Percentiles rank a stretch among this genome's conserved stretches.
Evolutionary conservation across 1,140 invertebrate genomes (phyloP).

Genomic region (Aphelenchoides fujianensis): DNA sequence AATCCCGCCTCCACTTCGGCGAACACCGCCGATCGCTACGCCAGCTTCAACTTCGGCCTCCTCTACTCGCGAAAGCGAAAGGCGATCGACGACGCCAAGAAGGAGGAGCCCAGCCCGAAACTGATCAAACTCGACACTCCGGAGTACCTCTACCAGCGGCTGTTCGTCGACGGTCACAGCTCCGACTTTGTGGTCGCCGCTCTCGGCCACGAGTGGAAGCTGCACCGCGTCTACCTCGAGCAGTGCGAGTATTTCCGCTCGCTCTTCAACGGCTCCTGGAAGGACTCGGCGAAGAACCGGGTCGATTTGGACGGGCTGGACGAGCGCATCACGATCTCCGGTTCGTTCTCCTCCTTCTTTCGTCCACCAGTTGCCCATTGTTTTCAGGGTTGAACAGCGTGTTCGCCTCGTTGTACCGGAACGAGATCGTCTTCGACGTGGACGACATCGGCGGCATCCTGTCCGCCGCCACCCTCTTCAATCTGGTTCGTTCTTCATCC

Average conservation of each 20-base stretch:
- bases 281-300: constrained; percentile 25
- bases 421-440: constrained; percentile 33
- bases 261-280: constrained; percentile 32
- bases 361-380: not conserved
- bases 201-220: constrained; percentile 24
- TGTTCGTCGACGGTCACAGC: constrained; percentile 35
- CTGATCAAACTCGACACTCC: constrained; percentile 18
- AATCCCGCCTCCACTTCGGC: no score
- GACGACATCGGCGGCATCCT: constrained; percentile 31
- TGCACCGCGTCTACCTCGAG: constrained; percentile 35
- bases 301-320: constrained; percentile 21
- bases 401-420: constrained; percentile 34
- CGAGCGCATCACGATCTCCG: constrained; percentile 24
- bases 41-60: no score
- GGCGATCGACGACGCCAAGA: not conserved
- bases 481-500: no score
- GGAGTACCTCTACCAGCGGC: constrained; percentile 22
- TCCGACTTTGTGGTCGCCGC: constrained; percentile 31
- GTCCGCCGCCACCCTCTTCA: constrained; percentile 28
- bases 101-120: not conserved
- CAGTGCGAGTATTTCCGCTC: constrained; percentile 39
- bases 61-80: not conserved
- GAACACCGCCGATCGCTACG: no score
- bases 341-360: no score
- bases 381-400: constrained; percentile 38